phyloP scores from a whole-genome alignment of 2,888 invertebrate genomes.

The Dynastes tityus region DNA sequence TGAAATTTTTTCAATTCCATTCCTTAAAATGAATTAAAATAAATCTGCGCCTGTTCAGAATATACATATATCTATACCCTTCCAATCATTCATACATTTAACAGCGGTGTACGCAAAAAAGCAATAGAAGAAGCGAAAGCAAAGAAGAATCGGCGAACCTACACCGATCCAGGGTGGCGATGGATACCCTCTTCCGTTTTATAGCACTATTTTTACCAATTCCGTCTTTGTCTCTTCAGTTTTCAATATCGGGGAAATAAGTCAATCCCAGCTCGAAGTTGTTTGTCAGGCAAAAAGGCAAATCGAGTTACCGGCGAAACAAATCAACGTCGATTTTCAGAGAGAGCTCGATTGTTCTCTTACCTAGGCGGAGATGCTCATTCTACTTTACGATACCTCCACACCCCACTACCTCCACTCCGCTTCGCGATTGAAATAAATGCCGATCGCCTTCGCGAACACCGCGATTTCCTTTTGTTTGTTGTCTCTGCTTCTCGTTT shows the following conservation, averaged over 20 bases:
- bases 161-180: not conserved
- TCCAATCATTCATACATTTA: too few relatives aligned
- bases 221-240: not conserved
- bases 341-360: constrained; percentile 29
- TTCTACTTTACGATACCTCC: not conserved
- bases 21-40: too few relatives aligned
- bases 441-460: constrained; percentile 4
- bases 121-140: not conserved
- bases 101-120: not conserved
- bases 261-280: constrained; percentile 27
- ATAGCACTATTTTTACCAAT: constrained; percentile 27
- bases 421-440: constrained; percentile 28
- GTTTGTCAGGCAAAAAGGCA: constrained; percentile 36
- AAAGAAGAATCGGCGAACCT: not conserved
- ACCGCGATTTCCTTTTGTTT: constrained; percentile 3
- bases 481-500: not conserved
- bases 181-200: constrained; percentile 9
- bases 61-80: too few relatives aligned
- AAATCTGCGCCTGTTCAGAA: too few relatives aligned
- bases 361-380: not conserved
- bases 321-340: constrained; percentile 32
- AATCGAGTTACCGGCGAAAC: constrained; percentile 37
- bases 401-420: not conserved
- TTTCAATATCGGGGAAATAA: constrained; percentile 37
- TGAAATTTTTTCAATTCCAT: too few relatives aligned